A percentile compares a stretch with the other conserved stretches of the same genome.
These are phyloP conservation scores for Hormaphis cornu DNA, from an alignment of 1,140 invertebrate genomes.

Conservation along the genomic window DNA sequence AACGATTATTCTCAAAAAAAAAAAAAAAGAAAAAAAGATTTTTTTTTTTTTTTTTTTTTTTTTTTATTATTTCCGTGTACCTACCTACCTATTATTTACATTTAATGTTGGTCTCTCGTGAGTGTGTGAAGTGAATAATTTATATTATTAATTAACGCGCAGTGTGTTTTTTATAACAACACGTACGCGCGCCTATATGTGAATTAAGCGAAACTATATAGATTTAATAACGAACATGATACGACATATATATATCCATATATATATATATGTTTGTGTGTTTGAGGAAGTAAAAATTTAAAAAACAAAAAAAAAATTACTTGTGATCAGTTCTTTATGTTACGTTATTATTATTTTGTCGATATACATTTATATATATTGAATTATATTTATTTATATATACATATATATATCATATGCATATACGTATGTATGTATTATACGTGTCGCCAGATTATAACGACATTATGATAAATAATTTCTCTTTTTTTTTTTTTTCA, in stretches of 20 bases:
- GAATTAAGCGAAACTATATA: background rate
- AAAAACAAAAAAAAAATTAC: background rate
- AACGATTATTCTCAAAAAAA: too few relatives aligned
- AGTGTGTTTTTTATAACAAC: background rate
- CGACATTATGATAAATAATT: conserved; percentile 14
- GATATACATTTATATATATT: conserved; percentile 26
- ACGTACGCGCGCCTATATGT: too few relatives aligned
- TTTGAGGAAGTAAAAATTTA: background rate
- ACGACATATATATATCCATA: background rate
- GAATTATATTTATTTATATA: conserved; percentile 17
- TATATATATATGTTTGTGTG: background rate
- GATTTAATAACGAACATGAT: background rate
- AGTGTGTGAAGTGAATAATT: conserved; percentile 17
- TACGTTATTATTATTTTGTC: conserved; percentile 30
- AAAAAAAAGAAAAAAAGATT: background rate
- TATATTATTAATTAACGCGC: background rate
- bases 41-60: too few relatives aligned
- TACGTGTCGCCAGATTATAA: conserved; percentile 25
- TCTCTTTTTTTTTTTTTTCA: background rate
- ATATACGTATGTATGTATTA: background rate
- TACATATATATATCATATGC: background rate
- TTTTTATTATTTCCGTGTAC: too few relatives aligned
- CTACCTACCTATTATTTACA: background rate
- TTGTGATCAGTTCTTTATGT: conserved; percentile 25
- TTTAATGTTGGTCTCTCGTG: conserved; percentile 5